Base-by-base conservation (phyloP, 2,797 vertebrate species). In the Esox masquinongy region DNA sequence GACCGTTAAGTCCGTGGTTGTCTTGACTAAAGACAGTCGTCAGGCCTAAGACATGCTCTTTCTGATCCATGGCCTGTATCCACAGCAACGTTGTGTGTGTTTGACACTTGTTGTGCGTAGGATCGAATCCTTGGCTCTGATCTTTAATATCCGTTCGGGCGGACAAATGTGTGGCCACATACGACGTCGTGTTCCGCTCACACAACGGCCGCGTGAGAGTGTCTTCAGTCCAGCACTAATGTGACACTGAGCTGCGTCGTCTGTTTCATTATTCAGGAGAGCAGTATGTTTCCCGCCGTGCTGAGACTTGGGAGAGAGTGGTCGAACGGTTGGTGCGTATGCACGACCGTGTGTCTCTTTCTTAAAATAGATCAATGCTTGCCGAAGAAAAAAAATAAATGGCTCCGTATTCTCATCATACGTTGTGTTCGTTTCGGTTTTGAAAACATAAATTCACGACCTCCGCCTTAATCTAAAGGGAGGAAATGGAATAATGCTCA, bases 201-300 rank as follows among this genome's bases (percentile, higher is more conserved):
- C 31, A 36, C 34, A 22, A 19, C 4, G 34, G 39, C 17, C 22
- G 67, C 2, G 36, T 67, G 24, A 31, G 64, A 22, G 59, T n/a
- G 22, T 22, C 19, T 14, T 68, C 67, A 43, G 67, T 24, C 34
- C 36, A 11, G 6, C 67, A 12, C 43, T 68, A 47, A 36, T 43
- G n/a, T 19, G 64, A 34, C 64, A 14, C n/a, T n/a, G 19, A n/a
- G 67, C 67, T 39, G 9, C 17, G 16, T 47, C 17, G 16, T 43
- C 67, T 16, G 22, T 22, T 68, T 68, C 36, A 68, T 43, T 39
- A 68, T 47, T 68, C 67, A 24, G 36, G 34, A 68, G 36, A n/a
- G 34, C 8, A 43, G 19, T 39, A 9, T 11, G 22, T 39, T 36
- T 43, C 14, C 64, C 64, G 2, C 26, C 29, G 26, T 15, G 4